phyloP scores from a whole-genome alignment of 1,140 invertebrate species.

The Drosophila truncata region DNA sequence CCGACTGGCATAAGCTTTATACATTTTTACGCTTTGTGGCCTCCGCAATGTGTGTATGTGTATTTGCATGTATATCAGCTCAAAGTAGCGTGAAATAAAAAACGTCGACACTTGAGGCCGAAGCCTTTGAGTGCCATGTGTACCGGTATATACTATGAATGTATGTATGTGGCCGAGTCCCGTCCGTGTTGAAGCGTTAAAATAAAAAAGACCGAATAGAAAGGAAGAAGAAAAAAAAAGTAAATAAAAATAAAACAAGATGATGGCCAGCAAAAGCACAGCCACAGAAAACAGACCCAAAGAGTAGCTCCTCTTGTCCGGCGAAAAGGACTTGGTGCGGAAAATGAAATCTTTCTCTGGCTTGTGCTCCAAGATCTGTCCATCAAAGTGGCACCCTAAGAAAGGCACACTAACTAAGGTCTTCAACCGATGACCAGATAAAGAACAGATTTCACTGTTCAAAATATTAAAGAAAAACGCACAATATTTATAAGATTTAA shows the following conservation, averaged over 20 bases:
- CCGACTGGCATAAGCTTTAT: conserved; percentile 65
- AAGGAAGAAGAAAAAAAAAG: conserved; percentile 8
- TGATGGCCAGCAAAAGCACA: conserved; percentile 31
- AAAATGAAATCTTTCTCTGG: conserved; percentile 37
- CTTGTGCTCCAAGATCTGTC: conserved; percentile 28
- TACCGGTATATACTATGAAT: conserved; percentile 15
- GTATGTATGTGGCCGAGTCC: conserved; percentile 13
- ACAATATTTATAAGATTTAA: background rate
- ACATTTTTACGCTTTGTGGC: conserved; percentile 78
- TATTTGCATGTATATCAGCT: conserved; percentile 72
- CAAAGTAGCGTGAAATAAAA: conserved; percentile 70
- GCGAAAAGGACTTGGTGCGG: conserved; percentile 22
- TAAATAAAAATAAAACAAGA: conserved; percentile 44
- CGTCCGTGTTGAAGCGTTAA: conserved; percentile 55
- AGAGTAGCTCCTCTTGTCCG: conserved; percentile 8
- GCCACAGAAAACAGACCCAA: conserved; percentile 11
- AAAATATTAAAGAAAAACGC: background rate
- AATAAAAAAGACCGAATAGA: conserved; percentile 30
- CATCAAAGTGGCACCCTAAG: conserved; percentile 51
- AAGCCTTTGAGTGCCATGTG: conserved; percentile 52
- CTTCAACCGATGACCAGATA: conserved; percentile 46
- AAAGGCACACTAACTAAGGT: conserved; percentile 46
- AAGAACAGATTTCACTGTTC: conserved; percentile 15
- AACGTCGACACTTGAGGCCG: conserved; percentile 56
- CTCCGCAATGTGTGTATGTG: conserved; percentile 28